phyloP scores from a whole-genome alignment of 2,797 vertebrate genomes.

The Nannoperca obscura region DNA sequence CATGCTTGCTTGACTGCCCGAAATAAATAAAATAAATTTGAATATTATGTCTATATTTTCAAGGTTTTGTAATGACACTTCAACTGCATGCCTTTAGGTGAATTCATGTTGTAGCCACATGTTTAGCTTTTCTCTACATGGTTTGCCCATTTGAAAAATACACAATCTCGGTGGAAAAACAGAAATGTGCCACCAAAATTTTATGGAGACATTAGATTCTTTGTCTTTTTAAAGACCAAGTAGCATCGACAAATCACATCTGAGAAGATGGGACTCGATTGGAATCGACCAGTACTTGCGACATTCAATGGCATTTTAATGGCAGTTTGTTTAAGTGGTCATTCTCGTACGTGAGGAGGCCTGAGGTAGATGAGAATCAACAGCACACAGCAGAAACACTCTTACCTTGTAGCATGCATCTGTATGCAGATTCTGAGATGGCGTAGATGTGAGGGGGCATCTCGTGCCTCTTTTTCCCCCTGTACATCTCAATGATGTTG shows the following conservation, averaged over 20 bases:
- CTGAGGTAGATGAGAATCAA: not conserved
- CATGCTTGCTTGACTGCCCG: too few relatives aligned
- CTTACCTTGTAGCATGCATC: constrained; percentile 99
- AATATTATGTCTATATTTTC: too few relatives aligned
- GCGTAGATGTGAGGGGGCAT: constrained; percentile 99
- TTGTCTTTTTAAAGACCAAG: not conserved
- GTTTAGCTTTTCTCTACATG: not conserved
- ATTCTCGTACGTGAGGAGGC: not conserved
- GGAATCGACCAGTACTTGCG: too few relatives aligned
- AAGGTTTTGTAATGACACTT: too few relatives aligned
- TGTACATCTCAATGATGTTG: constrained; percentile 99
- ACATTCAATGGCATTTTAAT: constrained; percentile 13
- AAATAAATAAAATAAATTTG: too few relatives aligned
- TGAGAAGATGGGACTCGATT: not conserved
- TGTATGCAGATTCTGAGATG: constrained; percentile 97
- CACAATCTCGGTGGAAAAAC: not conserved
- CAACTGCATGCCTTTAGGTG: not conserved
- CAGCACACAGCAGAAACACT: not conserved
- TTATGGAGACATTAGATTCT: not conserved
- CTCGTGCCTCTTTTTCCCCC: constrained; percentile 98
- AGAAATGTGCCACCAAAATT: not conserved
- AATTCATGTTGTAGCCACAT: not conserved
- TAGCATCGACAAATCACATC: not conserved
- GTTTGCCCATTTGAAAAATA: not conserved
- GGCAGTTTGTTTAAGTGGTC: not conserved